These are phyloP conservation scores for Mixornis gularis DNA, from an alignment of 2,113 vertebrate genomes.

Conservation along the genomic window DNA sequence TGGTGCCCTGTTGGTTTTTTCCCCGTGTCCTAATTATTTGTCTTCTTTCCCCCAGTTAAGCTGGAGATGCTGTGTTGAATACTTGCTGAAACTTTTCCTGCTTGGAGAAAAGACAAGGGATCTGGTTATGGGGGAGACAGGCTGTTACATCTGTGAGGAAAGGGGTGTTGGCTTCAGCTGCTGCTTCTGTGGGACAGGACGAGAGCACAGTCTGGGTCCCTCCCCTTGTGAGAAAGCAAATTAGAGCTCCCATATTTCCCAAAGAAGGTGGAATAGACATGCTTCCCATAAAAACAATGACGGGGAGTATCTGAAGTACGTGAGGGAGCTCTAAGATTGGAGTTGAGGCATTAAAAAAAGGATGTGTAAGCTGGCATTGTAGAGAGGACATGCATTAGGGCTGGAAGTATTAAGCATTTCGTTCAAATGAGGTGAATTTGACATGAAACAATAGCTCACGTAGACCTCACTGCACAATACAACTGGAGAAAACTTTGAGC, in stretches of 20 bases:
- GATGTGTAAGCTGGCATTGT: neutral
- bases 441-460: neutral
- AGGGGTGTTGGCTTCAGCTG: neutral
- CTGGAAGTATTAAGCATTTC: neutral
- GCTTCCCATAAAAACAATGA: neutral
- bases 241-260: neutral
- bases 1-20: accelerated
- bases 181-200: neutral
- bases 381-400: neutral
- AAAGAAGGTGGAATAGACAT: neutral
- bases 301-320: neutral
- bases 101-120: neutral
- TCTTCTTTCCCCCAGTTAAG: accelerated
- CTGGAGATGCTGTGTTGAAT: neutral
- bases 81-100: neutral
- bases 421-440: neutral
- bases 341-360: neutral
- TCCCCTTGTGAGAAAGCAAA: neutral
- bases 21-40: neutral
- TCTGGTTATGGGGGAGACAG: neutral
- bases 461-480: neutral
- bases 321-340: neutral
- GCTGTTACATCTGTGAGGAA: neutral
- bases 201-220: neutral
- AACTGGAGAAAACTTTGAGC: neutral